Evolutionary conservation across 2,113 vertebrate genomes (phyloP), one percentile per base, ranked within the genome.

Genomic region (Struthidea cinerea): DNA sequence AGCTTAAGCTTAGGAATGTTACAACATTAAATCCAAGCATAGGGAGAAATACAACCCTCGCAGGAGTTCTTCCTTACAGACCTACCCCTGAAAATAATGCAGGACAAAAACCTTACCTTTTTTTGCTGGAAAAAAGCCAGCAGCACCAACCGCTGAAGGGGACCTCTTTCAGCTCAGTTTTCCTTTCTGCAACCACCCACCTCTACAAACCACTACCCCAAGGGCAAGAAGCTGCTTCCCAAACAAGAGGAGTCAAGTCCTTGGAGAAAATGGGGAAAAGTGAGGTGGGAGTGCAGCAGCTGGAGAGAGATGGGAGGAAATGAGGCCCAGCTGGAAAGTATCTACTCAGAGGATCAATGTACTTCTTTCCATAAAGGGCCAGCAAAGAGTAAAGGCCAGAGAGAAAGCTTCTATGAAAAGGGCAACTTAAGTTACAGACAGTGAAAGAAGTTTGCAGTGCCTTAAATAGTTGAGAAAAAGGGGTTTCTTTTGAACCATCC

Each of bases 181-280:
- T 59, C 63, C 22, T 21, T 83, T 32, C 50, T 44, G 30, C 37
- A 35, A 7, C 18, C 30, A 15, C 8, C 26, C 46, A 26, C 6
- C 33, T n/a, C 35, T 3, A 14, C 16, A 80, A 57, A 32, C 4
- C 27, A 0, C 4, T 4, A 7, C 24, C 53, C 47, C 71, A 67
- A 87, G 23, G 7, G 11, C 24, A 9, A 11, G 1, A 64, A 82
- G 8, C 21, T 4, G 0, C 30, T 59, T 41, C 42, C 69, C 37
- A 35, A 32, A n/a, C 13, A 37, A 21, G 1, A 28, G 1, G 0
- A 56, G 3, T 2, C 3, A 13, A 20, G 2, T 1, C 14, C 47
- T 63, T 5, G 5, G 30, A 24, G 37, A 15, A 79, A 64, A 8
- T 13, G 42, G 28, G 35, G 35, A 22, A 61, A 33, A 3, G 11